Conservation (phyloP, 2,797 vertebrate species). For the Ambastaia sidthimunki region DNA sequence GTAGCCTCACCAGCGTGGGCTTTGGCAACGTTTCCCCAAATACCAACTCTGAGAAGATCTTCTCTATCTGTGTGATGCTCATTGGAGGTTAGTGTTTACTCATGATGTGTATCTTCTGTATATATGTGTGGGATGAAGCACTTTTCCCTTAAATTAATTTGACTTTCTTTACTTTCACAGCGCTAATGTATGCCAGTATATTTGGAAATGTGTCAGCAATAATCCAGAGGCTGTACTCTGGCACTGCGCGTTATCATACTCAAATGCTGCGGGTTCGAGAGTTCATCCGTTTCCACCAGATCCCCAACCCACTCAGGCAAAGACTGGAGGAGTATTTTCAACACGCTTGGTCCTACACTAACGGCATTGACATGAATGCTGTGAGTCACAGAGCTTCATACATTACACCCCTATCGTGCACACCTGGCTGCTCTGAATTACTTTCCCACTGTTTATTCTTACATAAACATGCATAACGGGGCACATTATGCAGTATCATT, state of each 20-base stretch:
- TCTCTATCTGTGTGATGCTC: constrained; percentile 95
- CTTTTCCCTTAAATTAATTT: constrained; percentile 1
- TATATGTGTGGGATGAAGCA: neutral
- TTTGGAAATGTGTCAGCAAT: constrained; percentile 89
- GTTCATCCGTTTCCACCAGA: constrained; percentile 87
- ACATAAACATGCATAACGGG: neutral
- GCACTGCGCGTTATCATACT: constrained; percentile 83
- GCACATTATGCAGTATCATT: neutral
- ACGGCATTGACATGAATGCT: constrained; percentile 81
- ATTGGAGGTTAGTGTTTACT: constrained; percentile 84
- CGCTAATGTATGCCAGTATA: constrained; percentile 87
- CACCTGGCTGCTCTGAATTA: constrained; percentile 26
- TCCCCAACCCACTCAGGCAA: constrained; percentile 83
- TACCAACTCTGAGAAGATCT: constrained; percentile 93
- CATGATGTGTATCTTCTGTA: no score
- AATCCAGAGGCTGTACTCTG: constrained; percentile 85
- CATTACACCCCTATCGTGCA: neutral
- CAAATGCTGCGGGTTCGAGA: constrained; percentile 85
- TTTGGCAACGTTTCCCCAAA: constrained; percentile 92
- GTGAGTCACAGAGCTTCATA: constrained; percentile 64
- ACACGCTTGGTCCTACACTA: constrained; percentile 81
- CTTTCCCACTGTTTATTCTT: constrained; percentile 25
- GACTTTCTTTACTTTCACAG: constrained; percentile 61
- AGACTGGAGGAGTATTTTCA: constrained; percentile 81
- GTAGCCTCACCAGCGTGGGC: constrained; percentile 92